Percentiles rank a stretch among this genome's conserved stretches.
Evolutionary conservation across 2,888 invertebrate genomes (phyloP).

Genomic region (Tricholauxania praeusta): DNA sequence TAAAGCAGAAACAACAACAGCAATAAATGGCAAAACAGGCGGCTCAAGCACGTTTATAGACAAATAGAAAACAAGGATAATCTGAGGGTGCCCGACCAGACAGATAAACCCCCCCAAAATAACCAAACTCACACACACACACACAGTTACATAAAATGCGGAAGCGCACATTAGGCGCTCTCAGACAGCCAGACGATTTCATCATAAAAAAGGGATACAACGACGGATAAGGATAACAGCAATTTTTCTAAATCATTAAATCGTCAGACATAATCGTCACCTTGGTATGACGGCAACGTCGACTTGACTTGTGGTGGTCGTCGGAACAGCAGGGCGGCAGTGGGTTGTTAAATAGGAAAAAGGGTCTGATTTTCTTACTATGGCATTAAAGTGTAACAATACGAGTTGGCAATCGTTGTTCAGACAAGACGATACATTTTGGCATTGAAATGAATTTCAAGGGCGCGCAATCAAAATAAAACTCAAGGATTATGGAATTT

Average conservation of each 20-base stretch:
- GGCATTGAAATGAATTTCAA: conserved; percentile 31
- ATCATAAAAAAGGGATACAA: conserved; percentile 9
- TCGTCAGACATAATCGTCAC: conserved; percentile 36
- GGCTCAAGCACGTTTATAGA: neutral
- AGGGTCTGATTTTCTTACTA: neutral
- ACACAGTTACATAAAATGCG: conserved; percentile 16
- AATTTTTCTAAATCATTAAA: conserved; percentile 36
- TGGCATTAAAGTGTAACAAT: neutral
- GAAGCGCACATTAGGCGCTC: conserved; percentile 32
- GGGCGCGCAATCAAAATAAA: conserved; percentile 16
- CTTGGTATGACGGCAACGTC: conserved; percentile 16
- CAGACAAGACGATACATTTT: neutral
- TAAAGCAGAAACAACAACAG: neutral
- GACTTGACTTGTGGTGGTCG: too few relatives aligned
- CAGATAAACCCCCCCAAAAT: neutral
- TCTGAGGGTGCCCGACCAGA: neutral
- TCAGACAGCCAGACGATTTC: conserved; percentile 8
- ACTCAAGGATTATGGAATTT: conserved; percentile 18
- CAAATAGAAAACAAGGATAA: neutral
- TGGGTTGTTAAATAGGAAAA: neutral
- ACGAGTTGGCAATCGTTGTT: neutral
- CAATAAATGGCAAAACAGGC: neutral
- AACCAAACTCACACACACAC: neutral
- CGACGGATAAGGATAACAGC: conserved; percentile 19
- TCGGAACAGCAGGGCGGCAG: conserved; percentile 9